phyloP scores from a whole-genome alignment of 2,888 invertebrate species.

The Eubasilissa splendida region DNA sequence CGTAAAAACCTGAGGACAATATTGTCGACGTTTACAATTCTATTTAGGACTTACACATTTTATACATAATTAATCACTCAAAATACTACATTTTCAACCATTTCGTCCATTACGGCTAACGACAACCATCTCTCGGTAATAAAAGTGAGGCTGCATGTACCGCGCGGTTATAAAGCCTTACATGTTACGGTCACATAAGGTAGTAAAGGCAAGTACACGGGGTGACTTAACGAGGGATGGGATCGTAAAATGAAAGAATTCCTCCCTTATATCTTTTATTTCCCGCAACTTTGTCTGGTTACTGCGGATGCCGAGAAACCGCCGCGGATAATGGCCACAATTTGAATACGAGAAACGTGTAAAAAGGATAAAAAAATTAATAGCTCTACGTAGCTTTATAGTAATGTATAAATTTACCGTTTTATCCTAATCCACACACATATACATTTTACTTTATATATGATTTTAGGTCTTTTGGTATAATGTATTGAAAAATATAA shows the following conservation, averaged over 20 bases:
- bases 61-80: too few relatives aligned
- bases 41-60: too few relatives aligned
- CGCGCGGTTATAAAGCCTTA: background rate
- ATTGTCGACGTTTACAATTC: too few relatives aligned
- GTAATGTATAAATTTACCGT: too few relatives aligned
- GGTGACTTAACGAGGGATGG: constrained; percentile 30
- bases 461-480: too few relatives aligned
- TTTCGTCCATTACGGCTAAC: background rate
- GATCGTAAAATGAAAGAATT: constrained; percentile 27
- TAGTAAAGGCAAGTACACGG: constrained; percentile 18
- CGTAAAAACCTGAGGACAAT: too few relatives aligned
- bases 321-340: constrained; percentile 11
- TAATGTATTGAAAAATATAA: too few relatives aligned
- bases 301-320: constrained; percentile 3
- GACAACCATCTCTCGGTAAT: background rate
- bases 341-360: constrained; percentile 20
- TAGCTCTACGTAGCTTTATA: too few relatives aligned
- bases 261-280: background rate
- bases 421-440: too few relatives aligned
- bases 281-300: constrained; percentile 20
- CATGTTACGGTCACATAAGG: constrained; percentile 7
- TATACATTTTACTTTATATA: too few relatives aligned
- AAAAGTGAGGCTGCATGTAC: constrained; percentile 18
- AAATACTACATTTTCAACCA: too few relatives aligned
- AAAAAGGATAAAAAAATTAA: background rate